Evolutionary conservation across 1,140 invertebrate genomes (phyloP).

Genomic region (Globodera rostochiensis): DNA sequence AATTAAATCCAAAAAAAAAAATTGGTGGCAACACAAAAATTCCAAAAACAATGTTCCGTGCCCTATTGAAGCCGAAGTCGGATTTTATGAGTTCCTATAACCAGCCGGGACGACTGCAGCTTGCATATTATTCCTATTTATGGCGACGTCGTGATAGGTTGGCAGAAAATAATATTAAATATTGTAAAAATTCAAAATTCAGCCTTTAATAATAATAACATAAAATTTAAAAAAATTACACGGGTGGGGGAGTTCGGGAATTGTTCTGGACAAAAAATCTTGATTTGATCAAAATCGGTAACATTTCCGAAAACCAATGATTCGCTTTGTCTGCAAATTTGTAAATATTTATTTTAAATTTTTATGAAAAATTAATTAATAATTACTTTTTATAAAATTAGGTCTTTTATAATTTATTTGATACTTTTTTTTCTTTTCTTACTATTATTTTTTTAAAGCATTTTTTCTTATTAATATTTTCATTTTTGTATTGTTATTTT

Average conservation of each 20-base stretch:
- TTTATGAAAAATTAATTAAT: too few species aligned
- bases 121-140: conserved; percentile 63
- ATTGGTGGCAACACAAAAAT: not conserved
- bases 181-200: not conserved
- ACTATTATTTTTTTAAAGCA: not conserved
- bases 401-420: conserved; percentile 25
- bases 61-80: conserved; percentile 4
- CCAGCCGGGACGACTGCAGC: conserved; percentile 49
- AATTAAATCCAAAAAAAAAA: conserved; percentile 5
- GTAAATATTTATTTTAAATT: too few species aligned
- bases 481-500: not conserved
- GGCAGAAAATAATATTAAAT: conserved; percentile 11
- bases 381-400: conserved; percentile 9
- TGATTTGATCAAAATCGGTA: too few species aligned
- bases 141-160: conserved; percentile 63
- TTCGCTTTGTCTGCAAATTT: too few species aligned
- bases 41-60: not conserved
- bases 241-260: too few species aligned
- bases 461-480: not conserved
- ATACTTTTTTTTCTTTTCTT: conserved; percentile 26
- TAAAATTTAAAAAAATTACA: too few species aligned
- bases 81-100: conserved; percentile 44
- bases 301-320: too few species aligned
- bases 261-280: too few species aligned
- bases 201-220: too few species aligned